Evolutionary conservation across 2,888 invertebrate genomes (phyloP), one percentile per base, ranked within the genome.

Genomic region (Steromphala cineraria): DNA sequence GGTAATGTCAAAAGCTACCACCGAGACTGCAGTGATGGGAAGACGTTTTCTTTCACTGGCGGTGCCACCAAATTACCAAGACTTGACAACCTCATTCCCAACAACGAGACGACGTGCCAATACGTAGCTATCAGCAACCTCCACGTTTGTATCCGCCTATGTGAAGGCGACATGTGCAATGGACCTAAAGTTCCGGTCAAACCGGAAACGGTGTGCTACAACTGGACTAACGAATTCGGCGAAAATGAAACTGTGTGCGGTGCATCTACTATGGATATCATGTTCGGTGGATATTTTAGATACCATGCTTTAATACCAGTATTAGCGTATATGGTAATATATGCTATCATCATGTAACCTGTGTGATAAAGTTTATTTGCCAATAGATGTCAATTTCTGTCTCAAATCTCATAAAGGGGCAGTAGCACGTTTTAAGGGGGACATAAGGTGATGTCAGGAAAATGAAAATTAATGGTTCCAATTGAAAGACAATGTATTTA

Each of bases 11-110:
- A 82, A 46, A 83, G 84, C 46, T 84, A 82, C 52, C 83, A 85
- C 52, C 78, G 86, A 24, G 86, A 84, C 75, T 86, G 86, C 80
- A 84, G 84, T 55, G 81, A 85, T 55, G 82, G 81, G 0, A n/a
- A 52, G 53, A 81, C 74, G 1, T 86, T 84, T 53, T 84, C 86
- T 2, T 85, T 83, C 75, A 75, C 78, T 1, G 78, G 79, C 3
- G 75, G 53, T 17, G n/a, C 40, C 10, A 40, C 74, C 24, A 40
- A 78, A 7, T 71, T 53, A 8, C 15, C 52, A 17, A 67, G 75
- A 52, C 80, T 82, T 67, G 19, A 67, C 2, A 21, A 79, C 19
- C 24, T 82, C 10, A 10, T 2, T 0, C 75, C 80, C 0, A 67
- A 82, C 80, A 82, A 82, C 75, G 78, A 53, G 74, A 82, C 80